Evolutionary conservation across 2,888 invertebrate genomes (phyloP).

Genomic region (Epinotia nisella): DNA sequence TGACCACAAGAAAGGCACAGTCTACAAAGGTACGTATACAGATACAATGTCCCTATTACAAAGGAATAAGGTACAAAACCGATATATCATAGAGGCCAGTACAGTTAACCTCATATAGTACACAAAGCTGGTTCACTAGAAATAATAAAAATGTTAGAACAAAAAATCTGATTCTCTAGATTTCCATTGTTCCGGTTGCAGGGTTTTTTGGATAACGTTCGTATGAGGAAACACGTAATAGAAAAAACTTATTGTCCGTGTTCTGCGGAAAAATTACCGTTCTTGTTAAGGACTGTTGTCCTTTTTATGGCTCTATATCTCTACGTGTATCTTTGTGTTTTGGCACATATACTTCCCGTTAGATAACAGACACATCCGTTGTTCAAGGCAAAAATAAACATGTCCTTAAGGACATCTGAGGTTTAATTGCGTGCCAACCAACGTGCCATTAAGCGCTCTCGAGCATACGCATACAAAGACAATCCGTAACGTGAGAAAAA

Average conservation of each 20-base stretch:
- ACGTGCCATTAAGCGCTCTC: no score
- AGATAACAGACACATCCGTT: no score
- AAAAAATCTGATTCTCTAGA: neutral
- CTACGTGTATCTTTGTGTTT: neutral
- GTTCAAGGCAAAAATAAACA: no score
- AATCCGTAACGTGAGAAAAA: no score
- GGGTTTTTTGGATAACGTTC: neutral
- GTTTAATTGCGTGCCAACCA: no score
- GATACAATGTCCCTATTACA: no score
- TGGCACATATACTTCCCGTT: neutral
- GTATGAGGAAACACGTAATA: neutral
- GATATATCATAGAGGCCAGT: no score
- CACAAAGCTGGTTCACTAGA: neutral
- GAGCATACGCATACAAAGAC: no score
- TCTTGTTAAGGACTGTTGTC: neutral
- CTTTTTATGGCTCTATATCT: neutral
- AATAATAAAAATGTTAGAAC: slow-evolving; percentile 3
- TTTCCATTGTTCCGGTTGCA: neutral
- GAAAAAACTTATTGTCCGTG: neutral
- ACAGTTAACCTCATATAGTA: no score
- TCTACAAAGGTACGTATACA: neutral
- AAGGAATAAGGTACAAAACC: no score
- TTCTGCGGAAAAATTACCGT: neutral
- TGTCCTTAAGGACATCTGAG: no score
- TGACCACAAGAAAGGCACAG: slow-evolving; percentile 11